Evolutionary conservation across 64 coral and sea anemone species (phyloP), one percentile per base, ranked within the genome.

Genomic region (Porites lutea): DNA sequence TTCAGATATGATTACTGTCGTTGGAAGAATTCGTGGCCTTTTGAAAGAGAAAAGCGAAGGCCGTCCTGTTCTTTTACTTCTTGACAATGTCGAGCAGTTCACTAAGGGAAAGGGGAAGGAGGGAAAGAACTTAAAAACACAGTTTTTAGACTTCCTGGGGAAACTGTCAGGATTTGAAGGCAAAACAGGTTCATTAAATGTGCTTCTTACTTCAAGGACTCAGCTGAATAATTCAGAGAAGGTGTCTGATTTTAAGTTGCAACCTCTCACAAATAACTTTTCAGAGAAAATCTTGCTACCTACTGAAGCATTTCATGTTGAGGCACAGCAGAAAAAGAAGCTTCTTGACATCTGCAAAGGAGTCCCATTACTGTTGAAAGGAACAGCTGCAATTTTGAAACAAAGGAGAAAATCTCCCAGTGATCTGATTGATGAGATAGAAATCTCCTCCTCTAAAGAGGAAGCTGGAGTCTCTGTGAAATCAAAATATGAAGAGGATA

Each of bases 1-100:
- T 15, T 13, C 18, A 6, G 18, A 10, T 10, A 20, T 52, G 72
- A 18, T 3, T 75, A 15, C 3, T 51, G 72, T 75, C 6, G 48
- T 75, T 45, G 45, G 51, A 65, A 65, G 43, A 65, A 19, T 82
- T 46, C 44, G 47, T 19, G 37, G 49, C 14, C 10, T n/a, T 3
- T 13, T 62, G 16, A 3, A 64, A 46, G 5, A 4, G 13, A n/a
- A 60, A 60, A 60, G 22, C 27, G 20, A 59, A 16, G n/a, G 59
- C 1, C 61, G 10, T 0, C 44, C 80, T 48, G 43, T 83, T 48
- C 62, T 83, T 12, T 83, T 83, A 4, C 47, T 83, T 20, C 62
- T 83, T 5, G 80, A 83, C 63, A 83, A 83, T 62, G 80, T 67
- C 12, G 80, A 83, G 0, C 60, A 83, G 14, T 83, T 83, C 19